Conservation (phyloP, 2,113 vertebrate genomes). For the Scopus umbretta region DNA sequence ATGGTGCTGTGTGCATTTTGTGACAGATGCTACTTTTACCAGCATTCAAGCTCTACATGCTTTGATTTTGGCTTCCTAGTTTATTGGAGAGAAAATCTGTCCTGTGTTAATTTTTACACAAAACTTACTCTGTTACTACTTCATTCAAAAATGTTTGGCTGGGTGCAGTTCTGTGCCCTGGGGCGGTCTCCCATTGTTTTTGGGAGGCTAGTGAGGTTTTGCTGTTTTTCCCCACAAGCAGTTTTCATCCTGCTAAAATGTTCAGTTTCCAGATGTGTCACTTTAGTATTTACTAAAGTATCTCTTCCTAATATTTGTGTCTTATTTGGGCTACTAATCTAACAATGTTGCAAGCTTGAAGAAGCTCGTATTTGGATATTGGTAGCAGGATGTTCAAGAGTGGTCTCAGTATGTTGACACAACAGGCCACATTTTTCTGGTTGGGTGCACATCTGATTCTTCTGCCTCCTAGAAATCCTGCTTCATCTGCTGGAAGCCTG, state of each 20-base stretch:
- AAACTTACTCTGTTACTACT: background rate
- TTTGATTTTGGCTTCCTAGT: background rate
- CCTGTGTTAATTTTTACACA: slow-evolving; percentile 10
- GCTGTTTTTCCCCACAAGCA: background rate
- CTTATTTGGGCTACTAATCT: background rate
- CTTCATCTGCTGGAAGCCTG: background rate
- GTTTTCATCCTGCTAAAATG: background rate
- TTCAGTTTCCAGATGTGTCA: background rate
- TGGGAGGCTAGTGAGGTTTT: background rate
- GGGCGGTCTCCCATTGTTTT: background rate
- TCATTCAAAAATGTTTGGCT: background rate
- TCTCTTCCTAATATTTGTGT: background rate
- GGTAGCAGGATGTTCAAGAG: background rate
- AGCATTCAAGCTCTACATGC: background rate
- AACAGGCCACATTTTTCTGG: background rate
- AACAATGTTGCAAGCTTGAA: background rate
- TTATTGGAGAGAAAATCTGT: slow-evolving; percentile 23
- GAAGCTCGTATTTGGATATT: background rate
- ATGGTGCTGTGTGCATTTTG: background rate
- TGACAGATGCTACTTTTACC: background rate
- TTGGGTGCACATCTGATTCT: background rate
- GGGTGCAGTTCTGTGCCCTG: background rate
- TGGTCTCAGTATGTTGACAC: background rate
- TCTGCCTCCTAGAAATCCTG: background rate
- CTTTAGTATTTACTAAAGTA: background rate